Evolutionary conservation across 2,113 vertebrate genomes (phyloP).

Genomic region (Todiramphus saurophagus): DNA sequence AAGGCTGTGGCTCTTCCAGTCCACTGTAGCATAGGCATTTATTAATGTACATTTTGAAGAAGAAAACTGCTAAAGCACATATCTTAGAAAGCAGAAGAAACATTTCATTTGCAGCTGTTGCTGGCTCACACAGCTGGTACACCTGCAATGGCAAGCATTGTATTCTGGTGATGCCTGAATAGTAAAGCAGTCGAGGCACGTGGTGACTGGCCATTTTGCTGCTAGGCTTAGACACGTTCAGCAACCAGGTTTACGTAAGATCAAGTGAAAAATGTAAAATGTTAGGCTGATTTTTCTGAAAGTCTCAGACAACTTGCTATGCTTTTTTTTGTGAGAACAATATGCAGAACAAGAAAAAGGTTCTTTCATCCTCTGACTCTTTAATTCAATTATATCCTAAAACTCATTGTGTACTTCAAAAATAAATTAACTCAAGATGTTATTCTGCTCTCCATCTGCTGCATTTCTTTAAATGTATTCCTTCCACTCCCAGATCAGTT

Average conservation of each 20-base stretch:
- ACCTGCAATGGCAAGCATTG: background rate
- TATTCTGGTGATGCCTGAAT: background rate
- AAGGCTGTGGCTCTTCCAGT: background rate
- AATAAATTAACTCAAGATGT: slow-evolving; percentile 80
- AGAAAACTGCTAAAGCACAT: rapidly evolving
- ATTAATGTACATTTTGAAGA: background rate
- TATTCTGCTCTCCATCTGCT: slow-evolving; percentile 77
- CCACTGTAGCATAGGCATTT: background rate
- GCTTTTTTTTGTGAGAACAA: slow-evolving; percentile 5
- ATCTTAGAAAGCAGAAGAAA: background rate
- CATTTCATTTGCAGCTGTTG: background rate
- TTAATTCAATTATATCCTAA: slow-evolving; percentile 79
- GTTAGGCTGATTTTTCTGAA: background rate
- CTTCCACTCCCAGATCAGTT: slow-evolving; percentile 58
- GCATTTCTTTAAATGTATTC: slow-evolving; percentile 70
- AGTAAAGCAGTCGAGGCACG: background rate
- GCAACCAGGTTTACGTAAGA: background rate
- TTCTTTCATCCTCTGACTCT: slow-evolving; percentile 47
- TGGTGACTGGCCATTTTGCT: background rate
- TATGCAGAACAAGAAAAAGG: slow-evolving; percentile 33
- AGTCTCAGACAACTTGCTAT: background rate
- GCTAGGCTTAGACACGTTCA: background rate
- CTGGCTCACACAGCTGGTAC: background rate
- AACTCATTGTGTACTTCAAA: slow-evolving; percentile 74
- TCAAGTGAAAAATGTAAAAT: background rate